Percentiles rank a stretch among this genome's conserved stretches.
Conservation (phyloP, 2,113 vertebrate genomes). For the Etheostoma spectabile region DNA sequence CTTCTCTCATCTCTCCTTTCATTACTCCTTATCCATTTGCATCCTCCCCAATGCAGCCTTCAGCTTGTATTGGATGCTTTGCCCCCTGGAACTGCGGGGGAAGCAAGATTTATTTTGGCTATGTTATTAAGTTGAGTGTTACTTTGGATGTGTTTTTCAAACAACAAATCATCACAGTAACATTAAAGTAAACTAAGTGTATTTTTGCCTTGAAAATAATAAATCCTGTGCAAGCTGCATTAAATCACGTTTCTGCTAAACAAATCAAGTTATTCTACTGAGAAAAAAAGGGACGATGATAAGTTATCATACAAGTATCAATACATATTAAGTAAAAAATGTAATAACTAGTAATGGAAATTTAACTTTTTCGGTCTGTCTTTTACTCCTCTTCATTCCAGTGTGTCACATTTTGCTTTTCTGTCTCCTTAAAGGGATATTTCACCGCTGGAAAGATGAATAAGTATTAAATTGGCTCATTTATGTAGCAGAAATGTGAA, state of each 20-base stretch:
- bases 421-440: no score
- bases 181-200: neutral
- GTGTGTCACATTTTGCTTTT: no score
- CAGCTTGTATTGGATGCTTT: neutral
- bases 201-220: neutral
- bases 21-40: slow-evolving; percentile 23
- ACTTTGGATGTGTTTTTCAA: neutral
- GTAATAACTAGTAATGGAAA: no score
- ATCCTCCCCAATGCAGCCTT: neutral
- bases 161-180: neutral
- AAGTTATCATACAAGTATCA: no score
- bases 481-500: no score
- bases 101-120: neutral
- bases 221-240: neutral
- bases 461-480: no score
- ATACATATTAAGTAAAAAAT: no score
- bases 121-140: neutral
- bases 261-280: neutral
- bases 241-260: neutral
- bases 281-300: neutral
- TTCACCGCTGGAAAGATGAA: no score
- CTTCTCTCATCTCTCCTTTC: slow-evolving; percentile 26
- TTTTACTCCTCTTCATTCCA: no score
- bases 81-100: neutral
- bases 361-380: no score